A percentile compares a stretch with the other conserved stretches of the same genome.
phyloP scores from a whole-genome alignment of 2,888 invertebrate species.

The Drosophila greeni region DNA sequence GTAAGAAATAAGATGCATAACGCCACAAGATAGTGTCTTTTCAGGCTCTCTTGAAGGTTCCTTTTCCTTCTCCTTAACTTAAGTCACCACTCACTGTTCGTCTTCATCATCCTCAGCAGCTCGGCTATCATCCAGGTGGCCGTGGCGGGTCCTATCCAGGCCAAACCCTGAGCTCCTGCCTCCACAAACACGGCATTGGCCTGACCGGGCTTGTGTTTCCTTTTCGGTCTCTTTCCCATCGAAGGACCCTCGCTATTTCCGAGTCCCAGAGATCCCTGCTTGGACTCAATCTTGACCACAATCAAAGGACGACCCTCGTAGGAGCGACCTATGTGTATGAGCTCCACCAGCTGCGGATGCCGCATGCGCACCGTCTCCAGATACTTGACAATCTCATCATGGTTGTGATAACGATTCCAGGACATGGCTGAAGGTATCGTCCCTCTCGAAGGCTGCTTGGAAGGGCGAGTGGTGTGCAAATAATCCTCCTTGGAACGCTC shows the following conservation, averaged over 20 bases:
- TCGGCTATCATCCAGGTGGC: conserved; percentile 86
- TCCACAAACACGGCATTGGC: conserved; percentile 90
- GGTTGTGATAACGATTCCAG: conserved; percentile 86
- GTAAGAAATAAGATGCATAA: too few species aligned
- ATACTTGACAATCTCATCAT: conserved; percentile 84
- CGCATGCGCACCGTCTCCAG: conserved; percentile 84
- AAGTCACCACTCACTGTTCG: conserved; percentile 77
- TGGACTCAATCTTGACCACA: conserved; percentile 83
- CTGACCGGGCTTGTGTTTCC: conserved; percentile 80
- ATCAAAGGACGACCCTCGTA: conserved; percentile 86
- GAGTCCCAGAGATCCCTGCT: conserved; percentile 64
- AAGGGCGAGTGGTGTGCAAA: conserved; percentile 66
- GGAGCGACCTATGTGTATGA: conserved; percentile 86
- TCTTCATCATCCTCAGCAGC: conserved; percentile 83
- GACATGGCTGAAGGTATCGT: conserved; percentile 78
- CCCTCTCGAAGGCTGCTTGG: conserved; percentile 44
- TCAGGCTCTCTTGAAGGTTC: too few species aligned
- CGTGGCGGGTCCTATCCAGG: conserved; percentile 90
- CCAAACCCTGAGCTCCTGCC: conserved; percentile 86
- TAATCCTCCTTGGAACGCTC: conserved; percentile 83
- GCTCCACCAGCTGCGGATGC: conserved; percentile 83
- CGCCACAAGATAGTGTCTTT: too few species aligned
- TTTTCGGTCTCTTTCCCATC: conserved; percentile 59
- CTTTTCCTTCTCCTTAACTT: not conserved
- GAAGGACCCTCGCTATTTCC: conserved; percentile 38